A percentile compares a stretch with the other conserved stretches of the same genome.
Evolutionary conservation across 1,140 invertebrate species (phyloP).

Genomic region (Musca vetustissima): DNA sequence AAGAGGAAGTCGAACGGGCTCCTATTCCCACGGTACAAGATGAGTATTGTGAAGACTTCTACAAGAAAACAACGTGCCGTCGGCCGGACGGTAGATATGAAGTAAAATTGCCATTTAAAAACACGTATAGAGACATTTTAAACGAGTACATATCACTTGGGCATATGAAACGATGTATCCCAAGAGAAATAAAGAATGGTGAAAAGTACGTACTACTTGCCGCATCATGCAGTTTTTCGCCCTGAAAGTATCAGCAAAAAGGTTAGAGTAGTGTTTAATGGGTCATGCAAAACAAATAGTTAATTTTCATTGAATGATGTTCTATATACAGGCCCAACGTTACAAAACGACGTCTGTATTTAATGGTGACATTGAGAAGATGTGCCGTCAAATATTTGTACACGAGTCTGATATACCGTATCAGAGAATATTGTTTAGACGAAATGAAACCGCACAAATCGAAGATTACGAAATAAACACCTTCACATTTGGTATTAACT

Average conservation of each 20-base stretch:
- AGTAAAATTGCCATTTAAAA: neutral
- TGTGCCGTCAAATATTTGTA: neutral
- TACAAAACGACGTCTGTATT: neutral
- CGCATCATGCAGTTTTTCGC: neutral
- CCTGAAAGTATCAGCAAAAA: neutral
- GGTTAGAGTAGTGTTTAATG: neutral
- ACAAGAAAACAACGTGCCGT: too few relatives aligned
- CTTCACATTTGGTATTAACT: too few relatives aligned
- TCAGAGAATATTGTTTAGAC: neutral
- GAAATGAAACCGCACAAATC: neutral
- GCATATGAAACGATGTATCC: neutral
- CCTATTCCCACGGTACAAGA: too few relatives aligned
- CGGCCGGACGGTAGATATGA: too few relatives aligned
- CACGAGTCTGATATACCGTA: neutral
- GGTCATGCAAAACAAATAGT: neutral
- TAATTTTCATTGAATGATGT: constrained; percentile 1
- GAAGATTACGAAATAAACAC: neutral
- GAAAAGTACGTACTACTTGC: neutral
- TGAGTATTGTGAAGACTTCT: too few relatives aligned
- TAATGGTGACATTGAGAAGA: neutral
- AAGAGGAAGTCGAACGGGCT: too few relatives aligned
- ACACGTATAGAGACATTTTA: too few relatives aligned
- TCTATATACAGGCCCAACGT: neutral
- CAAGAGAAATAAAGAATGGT: too few relatives aligned
- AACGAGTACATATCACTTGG: too few relatives aligned